A percentile compares a stretch with the other conserved stretches of the same genome.
Conservation (phyloP, 64 coral and sea anemone species). For the Montipora cactus region DNA sequence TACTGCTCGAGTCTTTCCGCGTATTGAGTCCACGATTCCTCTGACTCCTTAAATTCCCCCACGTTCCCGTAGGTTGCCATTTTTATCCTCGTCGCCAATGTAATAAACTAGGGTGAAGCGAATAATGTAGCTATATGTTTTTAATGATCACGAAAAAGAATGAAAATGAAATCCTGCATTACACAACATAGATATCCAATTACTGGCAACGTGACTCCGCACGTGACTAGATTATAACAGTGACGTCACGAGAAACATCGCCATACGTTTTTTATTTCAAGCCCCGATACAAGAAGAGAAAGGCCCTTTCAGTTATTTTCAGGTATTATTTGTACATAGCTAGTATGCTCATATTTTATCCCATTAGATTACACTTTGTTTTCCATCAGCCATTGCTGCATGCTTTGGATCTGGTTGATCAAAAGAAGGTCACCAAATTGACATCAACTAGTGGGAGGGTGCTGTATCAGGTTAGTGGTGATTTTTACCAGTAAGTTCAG, state of each 20-base stretch:
- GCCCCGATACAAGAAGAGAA: no score
- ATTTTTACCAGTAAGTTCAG: no score
- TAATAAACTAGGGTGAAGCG: no score
- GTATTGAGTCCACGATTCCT: slow-evolving; percentile 66
- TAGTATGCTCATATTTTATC: not conserved
- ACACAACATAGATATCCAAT: no score
- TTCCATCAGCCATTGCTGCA: slow-evolving; percentile 80
- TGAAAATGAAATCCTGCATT: no score
- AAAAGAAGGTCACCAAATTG: slow-evolving; percentile 72
- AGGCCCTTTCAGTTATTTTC: no score
- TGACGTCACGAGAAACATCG: no score
- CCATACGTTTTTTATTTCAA: not conserved
- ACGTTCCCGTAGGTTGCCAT: slow-evolving; percentile 23
- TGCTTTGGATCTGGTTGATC: slow-evolving; percentile 85
- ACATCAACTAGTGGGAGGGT: slow-evolving; percentile 72
- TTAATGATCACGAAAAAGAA: no score
- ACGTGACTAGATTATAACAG: no score
- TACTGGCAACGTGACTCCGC: no score
- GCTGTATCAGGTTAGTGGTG: slow-evolving; percentile 76
- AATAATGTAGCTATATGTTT: no score
- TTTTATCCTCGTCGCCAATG: not conserved
- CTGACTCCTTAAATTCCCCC: slow-evolving; percentile 13
- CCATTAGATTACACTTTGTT: slow-evolving; percentile 74
- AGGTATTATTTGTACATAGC: no score
- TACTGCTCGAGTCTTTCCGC: slow-evolving; percentile 57